Percentiles rank a stretch among this genome's conserved stretches.
phyloP scores from a whole-genome alignment of 2,113 vertebrate species.

The Turnix velox region DNA sequence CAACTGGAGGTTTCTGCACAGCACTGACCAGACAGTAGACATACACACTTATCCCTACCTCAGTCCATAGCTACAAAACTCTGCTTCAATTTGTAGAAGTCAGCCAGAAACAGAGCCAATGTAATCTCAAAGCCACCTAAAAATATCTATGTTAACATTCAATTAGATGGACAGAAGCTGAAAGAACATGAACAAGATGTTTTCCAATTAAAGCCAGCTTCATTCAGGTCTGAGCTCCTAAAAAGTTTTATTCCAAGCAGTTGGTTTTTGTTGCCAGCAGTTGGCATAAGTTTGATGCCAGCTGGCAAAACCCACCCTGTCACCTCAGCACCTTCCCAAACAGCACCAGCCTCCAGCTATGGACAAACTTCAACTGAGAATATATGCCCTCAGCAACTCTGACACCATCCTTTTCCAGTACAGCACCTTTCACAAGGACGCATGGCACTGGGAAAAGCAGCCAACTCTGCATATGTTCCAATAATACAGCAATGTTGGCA shows the following conservation, averaged over 20 bases:
- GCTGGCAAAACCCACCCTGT: neutral
- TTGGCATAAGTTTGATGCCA: neutral
- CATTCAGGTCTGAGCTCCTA: neutral
- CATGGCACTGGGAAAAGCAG: neutral
- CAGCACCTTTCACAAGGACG: neutral
- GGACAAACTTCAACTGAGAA: neutral
- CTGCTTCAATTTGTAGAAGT: neutral
- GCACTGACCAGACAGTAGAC: neutral
- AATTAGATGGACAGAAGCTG: neutral
- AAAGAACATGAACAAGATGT: neutral
- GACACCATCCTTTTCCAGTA: neutral
- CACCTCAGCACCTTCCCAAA: neutral
- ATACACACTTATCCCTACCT: neutral
- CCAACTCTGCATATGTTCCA: neutral
- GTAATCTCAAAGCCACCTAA: neutral
- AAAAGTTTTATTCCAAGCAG: neutral
- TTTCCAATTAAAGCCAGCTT: neutral
- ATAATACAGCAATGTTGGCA: neutral
- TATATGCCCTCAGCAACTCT: neutral
- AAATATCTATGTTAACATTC: neutral
- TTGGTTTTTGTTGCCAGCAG: neutral
- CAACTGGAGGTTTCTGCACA: neutral
- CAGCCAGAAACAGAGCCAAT: neutral
- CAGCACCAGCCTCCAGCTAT: neutral
- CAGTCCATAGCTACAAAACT: neutral